Evolutionary conservation across 2,888 invertebrate species (phyloP), one percentile per base, ranked within the genome.

Genomic region (Dicroscelio sp.): DNA sequence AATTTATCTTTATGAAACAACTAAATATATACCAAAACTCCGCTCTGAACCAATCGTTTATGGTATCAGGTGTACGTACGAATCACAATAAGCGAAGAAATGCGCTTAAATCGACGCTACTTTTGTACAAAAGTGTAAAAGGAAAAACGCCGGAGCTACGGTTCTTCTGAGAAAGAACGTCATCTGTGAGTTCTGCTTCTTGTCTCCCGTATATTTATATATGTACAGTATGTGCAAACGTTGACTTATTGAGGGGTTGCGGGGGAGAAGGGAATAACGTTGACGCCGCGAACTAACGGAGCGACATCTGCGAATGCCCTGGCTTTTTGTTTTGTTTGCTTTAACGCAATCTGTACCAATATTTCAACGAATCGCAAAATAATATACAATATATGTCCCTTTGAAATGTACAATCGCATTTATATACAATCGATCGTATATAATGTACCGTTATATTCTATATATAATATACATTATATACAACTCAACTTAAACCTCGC

Each of bases 101-200:
- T 60, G 82, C 85, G 65, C 75, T 80, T 82, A 58, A 88, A n/a
- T n/a, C 80, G 82, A 82, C 85, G 84, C 84, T 87, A 87, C 82
- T 65, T 78, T 90, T 92, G 87, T 92, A 92, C 89, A 92, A 92
- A 92, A 92, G 90, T 92, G 91, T 85, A 92, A 92, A 92, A 92
- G 76, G 87, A 92, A 90, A 90, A 92, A 87, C 76, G 84, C 30
- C 60, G 25, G 65, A 63, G 65, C 48, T 73, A 82, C 58, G 58
- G 14, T 52, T 63, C 73, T 23, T 30, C 67, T 27, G 67, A 80
- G 48, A 84, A 76, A 73, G 69, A 30, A 79, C 79, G 79, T 33
- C 73, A 88, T 80, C 63, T 79, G 73, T 71, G 65, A n/a, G 84
- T 65, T 73, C n/a, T 17, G n/a, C 38, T 69, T 10, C 48, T 33